Conservation (phyloP, 1,140 invertebrate genomes). For the Sesamia nonagrioides region DNA sequence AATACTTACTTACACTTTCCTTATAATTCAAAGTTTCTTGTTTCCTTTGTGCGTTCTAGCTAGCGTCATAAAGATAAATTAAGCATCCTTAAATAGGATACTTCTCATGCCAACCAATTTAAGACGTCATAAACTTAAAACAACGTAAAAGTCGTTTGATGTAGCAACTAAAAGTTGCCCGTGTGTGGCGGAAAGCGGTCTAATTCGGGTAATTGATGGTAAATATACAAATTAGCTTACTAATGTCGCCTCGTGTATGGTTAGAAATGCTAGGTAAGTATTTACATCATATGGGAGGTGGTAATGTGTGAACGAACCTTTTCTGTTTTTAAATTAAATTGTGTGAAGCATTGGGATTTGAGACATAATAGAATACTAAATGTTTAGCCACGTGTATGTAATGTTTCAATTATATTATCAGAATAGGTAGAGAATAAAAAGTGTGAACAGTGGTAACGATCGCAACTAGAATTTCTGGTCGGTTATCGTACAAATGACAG, state of each 20-base stretch:
- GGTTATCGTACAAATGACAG: no score
- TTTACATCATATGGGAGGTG: slow-evolving; percentile 8
- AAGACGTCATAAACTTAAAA: not conserved
- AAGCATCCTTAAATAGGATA: not conserved
- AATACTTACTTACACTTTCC: not conserved
- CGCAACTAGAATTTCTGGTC: no score
- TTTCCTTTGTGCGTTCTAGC: not conserved
- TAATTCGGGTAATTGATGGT: slow-evolving; percentile 36
- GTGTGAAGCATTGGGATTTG: not conserved
- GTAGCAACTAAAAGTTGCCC: slow-evolving; percentile 24
- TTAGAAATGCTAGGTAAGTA: slow-evolving; percentile 17
- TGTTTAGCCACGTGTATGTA: no score
- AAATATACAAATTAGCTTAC: slow-evolving; percentile 33
- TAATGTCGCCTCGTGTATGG: slow-evolving; percentile 20
- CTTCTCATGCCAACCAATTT: slow-evolving; percentile 2
- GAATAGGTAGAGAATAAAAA: no score
- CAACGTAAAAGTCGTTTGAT: not conserved
- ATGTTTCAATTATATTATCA: no score
- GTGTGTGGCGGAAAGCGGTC: not conserved
- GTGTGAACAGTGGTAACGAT: no score
- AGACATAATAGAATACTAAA: no score
- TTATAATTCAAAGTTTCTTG: not conserved
- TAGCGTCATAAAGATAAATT: not conserved
- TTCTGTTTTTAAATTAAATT: not conserved
- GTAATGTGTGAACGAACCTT: not conserved